phyloP scores from a whole-genome alignment of 2,113 vertebrate species.

The Otus sunia region DNA sequence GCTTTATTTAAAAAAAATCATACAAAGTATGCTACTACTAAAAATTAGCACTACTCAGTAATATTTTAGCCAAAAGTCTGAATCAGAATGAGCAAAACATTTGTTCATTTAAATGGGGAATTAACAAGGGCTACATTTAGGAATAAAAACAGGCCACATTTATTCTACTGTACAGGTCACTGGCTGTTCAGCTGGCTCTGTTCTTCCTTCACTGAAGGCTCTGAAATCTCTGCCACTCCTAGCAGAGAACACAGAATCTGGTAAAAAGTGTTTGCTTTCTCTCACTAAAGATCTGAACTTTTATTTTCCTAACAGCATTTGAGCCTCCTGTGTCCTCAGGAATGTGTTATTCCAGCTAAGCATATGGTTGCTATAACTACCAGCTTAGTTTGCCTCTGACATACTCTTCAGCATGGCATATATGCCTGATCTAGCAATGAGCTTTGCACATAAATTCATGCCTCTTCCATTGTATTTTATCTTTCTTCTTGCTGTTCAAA shows the following conservation, averaged over 20 bases:
- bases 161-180: fast-evolving
- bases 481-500: background rate
- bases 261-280: background rate
- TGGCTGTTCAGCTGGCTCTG: background rate
- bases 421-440: background rate
- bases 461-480: background rate
- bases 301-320: background rate
- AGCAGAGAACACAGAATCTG: background rate
- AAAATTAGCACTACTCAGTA: fast-evolving
- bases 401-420: background rate
- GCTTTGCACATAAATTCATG: background rate
- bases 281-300: fast-evolving
- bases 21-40: fast-evolving
- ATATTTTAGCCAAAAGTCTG: background rate
- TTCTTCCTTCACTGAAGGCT: fast-evolving
- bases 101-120: background rate
- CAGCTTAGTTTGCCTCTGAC: background rate
- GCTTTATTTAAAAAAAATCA: background rate
- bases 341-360: background rate
- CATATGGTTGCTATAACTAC: background rate
- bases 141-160: background rate
- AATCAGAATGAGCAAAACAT: fast-evolving
- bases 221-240: background rate
- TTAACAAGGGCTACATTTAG: fast-evolving
- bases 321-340: background rate